Percentiles rank a stretch among this genome's conserved stretches.
Evolutionary conservation across 2,888 invertebrate species (phyloP).

Genomic region (Eilema sororculum): DNA sequence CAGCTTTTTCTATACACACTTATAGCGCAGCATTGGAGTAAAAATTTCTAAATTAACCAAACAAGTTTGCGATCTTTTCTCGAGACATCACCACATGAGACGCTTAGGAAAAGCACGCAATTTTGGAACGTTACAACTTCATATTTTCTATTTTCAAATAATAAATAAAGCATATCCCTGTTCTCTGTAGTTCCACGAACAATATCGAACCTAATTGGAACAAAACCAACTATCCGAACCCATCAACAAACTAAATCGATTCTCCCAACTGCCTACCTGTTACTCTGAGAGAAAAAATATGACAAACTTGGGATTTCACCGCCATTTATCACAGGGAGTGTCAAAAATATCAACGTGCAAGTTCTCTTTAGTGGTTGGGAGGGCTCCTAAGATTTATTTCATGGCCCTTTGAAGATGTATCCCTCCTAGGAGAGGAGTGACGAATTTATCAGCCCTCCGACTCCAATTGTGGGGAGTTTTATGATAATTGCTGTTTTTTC

Average conservation of each 20-base stretch:
- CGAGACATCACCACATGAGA: too few relatives aligned
- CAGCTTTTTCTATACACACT: too few relatives aligned
- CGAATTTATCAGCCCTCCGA: conserved; percentile 47
- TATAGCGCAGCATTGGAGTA: too few relatives aligned
- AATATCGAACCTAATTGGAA: conserved; percentile 14
- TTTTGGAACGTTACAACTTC: too few relatives aligned
- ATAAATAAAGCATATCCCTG: background rate
- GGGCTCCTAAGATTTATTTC: conserved; percentile 51
- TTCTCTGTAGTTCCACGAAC: background rate
- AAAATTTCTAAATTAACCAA: too few relatives aligned
- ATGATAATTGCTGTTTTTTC: conserved; percentile 36
- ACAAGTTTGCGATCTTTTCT: too few relatives aligned
- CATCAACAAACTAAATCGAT: conserved; percentile 35
- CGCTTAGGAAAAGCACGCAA: too few relatives aligned
- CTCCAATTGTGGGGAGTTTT: conserved; percentile 46
- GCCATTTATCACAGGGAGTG: conserved; percentile 52
- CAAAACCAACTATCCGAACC: conserved; percentile 18
- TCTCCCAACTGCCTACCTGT: conserved; percentile 47
- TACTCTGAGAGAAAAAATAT: conserved; percentile 52
- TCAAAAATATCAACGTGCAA: conserved; percentile 60
- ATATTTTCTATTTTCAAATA: background rate
- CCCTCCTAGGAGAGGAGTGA: conserved; percentile 50
- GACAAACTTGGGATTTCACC: conserved; percentile 45
- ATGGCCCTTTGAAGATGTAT: conserved; percentile 40
- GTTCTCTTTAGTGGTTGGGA: conserved; percentile 51